Conservation (phyloP, 2,888 invertebrate genomes). For the Allolobophora icterica region DNA sequence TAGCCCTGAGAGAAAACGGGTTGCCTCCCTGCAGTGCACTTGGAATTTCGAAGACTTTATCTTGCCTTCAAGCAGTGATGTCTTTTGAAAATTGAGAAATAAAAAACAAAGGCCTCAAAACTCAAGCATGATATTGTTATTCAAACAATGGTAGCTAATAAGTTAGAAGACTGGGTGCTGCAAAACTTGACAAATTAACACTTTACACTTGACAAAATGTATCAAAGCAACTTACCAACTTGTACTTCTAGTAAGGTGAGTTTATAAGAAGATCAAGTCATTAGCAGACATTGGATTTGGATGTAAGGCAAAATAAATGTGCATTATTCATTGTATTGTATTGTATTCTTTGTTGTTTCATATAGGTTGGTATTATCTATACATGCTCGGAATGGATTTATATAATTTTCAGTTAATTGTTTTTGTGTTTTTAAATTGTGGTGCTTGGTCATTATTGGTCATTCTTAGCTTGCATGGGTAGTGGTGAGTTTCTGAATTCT, state of each 20-base stretch:
- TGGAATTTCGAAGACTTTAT: not conserved
- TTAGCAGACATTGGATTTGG: not conserved
- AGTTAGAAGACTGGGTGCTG: not conserved
- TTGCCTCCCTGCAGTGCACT: not conserved
- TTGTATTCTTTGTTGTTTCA: not conserved
- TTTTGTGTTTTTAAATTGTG: constrained; percentile 4
- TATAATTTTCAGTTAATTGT: not conserved
- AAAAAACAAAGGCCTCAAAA: not conserved
- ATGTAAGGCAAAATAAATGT: not conserved
- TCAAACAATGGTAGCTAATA: not conserved
- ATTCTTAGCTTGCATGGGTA: constrained; percentile 21
- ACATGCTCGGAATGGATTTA: not conserved
- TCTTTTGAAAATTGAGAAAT: not conserved
- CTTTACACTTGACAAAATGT: not conserved
- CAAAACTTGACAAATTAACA: not conserved
- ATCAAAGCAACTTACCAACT: not conserved
- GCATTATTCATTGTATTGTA: not conserved
- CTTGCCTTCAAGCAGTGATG: not conserved
- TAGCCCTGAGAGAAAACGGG: not conserved
- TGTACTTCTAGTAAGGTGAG: not conserved
- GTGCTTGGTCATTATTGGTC: not conserved
- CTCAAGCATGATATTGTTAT: not conserved
- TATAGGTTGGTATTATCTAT: not conserved
- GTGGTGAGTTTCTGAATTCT: not conserved
- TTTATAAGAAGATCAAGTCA: not conserved